phyloP scores from a whole-genome alignment of 2,888 invertebrate species.

The Sphaeridia pumilis region DNA sequence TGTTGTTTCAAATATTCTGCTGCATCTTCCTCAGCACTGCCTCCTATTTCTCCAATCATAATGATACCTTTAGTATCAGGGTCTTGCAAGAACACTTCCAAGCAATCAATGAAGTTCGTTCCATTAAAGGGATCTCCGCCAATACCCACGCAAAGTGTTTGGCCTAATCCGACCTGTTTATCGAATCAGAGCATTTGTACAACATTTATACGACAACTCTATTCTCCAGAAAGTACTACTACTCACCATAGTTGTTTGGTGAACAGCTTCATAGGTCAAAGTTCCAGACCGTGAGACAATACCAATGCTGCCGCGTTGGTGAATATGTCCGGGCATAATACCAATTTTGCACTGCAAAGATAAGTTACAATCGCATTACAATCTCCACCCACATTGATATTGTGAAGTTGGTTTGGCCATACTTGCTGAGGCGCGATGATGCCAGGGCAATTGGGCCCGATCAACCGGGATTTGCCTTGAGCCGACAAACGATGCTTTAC shows the following conservation, averaged over 20 bases:
- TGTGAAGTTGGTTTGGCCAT: too few species aligned
- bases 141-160: constrained; percentile 95
- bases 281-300: constrained; percentile 97
- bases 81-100: constrained; percentile 89
- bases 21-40: constrained; percentile 92
- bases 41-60: constrained; percentile 98
- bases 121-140: constrained; percentile 99
- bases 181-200: too few species aligned
- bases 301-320: constrained; percentile 80
- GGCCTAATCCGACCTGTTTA: constrained; percentile 64
- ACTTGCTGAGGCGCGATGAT: constrained; percentile 76
- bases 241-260: constrained; percentile 69
- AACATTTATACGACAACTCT: not conserved
- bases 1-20: constrained; percentile 75
- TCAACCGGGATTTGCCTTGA: constrained; percentile 69
- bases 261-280: constrained; percentile 96
- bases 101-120: constrained; percentile 96
- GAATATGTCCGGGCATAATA: constrained; percentile 98
- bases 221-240: not conserved
- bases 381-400: too few species aligned
- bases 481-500: constrained; percentile 81
- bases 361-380: not conserved
- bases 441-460: constrained; percentile 98
- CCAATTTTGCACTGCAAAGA: constrained; percentile 93
- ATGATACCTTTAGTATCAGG: constrained; percentile 92